phyloP scores from a whole-genome alignment of 2,888 invertebrate species.

The Crossocerus cetratus region DNA sequence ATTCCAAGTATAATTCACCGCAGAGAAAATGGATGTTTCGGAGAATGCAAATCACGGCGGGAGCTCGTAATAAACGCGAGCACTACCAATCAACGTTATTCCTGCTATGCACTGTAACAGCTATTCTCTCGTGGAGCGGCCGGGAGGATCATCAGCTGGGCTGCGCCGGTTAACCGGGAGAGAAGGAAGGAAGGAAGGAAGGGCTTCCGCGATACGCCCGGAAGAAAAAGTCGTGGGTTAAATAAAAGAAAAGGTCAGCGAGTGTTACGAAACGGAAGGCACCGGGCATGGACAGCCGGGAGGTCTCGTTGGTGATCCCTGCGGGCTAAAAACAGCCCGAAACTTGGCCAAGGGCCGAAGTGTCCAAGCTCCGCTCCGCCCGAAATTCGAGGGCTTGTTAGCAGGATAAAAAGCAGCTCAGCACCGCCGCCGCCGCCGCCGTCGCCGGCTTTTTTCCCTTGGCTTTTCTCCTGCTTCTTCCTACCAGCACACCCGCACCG shows the following conservation, averaged over 20 bases:
- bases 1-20: slow-evolving; percentile 18
- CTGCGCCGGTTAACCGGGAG: too few species aligned
- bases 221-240: background rate
- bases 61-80: background rate
- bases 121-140: too few species aligned
- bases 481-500: slow-evolving; percentile 12
- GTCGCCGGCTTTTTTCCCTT: too few species aligned
- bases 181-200: too few species aligned
- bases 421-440: too few species aligned
- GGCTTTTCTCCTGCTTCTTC: slow-evolving; percentile 27
- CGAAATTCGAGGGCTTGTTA: slow-evolving; percentile 31
- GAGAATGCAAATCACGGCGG: slow-evolving; percentile 8
- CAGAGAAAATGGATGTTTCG: slow-evolving; percentile 12
- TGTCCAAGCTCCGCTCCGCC: slow-evolving; percentile 1
- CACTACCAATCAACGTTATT: too few species aligned
- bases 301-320: background rate
- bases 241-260: background rate
- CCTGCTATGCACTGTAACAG: too few species aligned
- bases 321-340: slow-evolving; percentile 13
- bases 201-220: too few species aligned
- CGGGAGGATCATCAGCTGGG: too few species aligned
- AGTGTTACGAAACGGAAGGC: background rate
- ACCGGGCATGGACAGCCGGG: background rate
- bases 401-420: slow-evolving; percentile 17
- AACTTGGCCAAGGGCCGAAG: slow-evolving; percentile 11